Percentiles rank a stretch among this genome's conserved stretches.
These are phyloP conservation scores for Platyrinchus mystaceus DNA, from an alignment of 2,797 vertebrate genomes.

Conservation along the genomic window DNA sequence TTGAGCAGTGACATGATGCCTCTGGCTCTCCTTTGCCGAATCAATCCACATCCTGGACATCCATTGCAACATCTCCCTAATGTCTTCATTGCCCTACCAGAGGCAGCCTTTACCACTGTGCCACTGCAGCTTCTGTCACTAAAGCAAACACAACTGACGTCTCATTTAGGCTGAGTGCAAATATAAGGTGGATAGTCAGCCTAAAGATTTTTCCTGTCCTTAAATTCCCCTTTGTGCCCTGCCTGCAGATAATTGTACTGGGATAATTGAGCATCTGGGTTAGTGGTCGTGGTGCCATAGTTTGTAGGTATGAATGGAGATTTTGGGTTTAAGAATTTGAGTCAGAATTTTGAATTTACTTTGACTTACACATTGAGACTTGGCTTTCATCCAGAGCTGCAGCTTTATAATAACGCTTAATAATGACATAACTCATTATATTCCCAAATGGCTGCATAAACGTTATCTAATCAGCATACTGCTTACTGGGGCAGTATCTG, in stretches of 20 bases:
- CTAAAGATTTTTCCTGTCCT: not conserved
- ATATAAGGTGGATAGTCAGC: not conserved
- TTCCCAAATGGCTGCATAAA: not conserved
- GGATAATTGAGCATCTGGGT: not conserved
- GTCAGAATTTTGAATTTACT: not conserved
- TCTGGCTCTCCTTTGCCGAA: not conserved
- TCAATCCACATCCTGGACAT: not conserved
- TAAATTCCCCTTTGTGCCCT: not conserved
- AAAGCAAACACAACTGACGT: not conserved
- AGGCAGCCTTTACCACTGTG: not conserved
- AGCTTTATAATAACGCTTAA: not conserved
- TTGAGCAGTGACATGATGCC: not conserved
- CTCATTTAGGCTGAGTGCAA: not conserved
- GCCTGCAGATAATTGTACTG: not conserved
- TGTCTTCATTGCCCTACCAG: not conserved
- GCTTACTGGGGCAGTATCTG: not conserved
- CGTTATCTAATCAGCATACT: not conserved
- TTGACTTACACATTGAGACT: not conserved
- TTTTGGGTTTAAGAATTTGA: not conserved
- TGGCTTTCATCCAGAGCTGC: not conserved
- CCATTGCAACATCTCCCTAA: not conserved
- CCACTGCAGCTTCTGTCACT: not conserved
- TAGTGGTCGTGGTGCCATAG: accelerated
- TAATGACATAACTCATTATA: not conserved
- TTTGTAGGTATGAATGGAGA: not conserved